Conservation (phyloP, 2,113 vertebrate genomes). For the Chaetodon trifascialis region DNA sequence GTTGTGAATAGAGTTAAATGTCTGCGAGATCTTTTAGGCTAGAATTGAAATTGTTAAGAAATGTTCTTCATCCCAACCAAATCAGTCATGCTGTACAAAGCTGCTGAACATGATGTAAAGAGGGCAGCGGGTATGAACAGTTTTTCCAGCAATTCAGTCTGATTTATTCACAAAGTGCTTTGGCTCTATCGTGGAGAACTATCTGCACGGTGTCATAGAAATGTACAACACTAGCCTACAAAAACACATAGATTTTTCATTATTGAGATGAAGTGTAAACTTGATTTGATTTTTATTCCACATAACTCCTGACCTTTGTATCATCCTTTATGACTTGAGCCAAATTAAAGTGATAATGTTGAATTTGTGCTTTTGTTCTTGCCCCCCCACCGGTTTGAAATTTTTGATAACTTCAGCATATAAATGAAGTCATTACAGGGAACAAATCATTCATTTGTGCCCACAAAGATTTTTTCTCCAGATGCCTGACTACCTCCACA, state of each 20-base stretch:
- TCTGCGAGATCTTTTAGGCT: constrained; percentile 23
- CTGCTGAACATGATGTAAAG: background rate
- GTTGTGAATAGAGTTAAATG: constrained; percentile 20
- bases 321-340: constrained; percentile 38
- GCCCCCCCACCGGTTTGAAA: background rate
- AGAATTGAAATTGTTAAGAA: constrained; percentile 7
- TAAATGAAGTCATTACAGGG: background rate
- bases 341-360: constrained; percentile 57
- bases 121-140: background rate
- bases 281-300: constrained; percentile 43
- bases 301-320: constrained; percentile 33
- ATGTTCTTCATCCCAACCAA: constrained; percentile 41
- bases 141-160: background rate
- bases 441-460: background rate
- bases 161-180: background rate
- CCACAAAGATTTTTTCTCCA: background rate
- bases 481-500: constrained; percentile 4
- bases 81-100: constrained; percentile 33
- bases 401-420: background rate
- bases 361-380: background rate
- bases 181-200: background rate
- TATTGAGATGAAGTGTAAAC: constrained; percentile 31
- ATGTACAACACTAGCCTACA: constrained; percentile 4
- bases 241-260: background rate
- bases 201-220: constrained; percentile 23